Evolutionary conservation across 2,113 vertebrate species (phyloP), one percentile per base, ranked within the genome.

Genomic region (Amphiprion percula): DNA sequence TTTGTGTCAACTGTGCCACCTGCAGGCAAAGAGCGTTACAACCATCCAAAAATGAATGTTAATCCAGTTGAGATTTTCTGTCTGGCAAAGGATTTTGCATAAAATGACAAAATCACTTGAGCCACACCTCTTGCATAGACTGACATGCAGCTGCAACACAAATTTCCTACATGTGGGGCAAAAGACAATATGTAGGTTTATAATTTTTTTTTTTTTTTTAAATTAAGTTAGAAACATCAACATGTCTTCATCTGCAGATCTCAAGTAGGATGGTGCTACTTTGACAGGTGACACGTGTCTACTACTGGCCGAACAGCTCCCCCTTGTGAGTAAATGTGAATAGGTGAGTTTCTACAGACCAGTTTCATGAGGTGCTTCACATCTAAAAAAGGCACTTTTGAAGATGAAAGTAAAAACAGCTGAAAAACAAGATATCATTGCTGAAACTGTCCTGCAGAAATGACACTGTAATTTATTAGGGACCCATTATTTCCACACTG

Each of bases 361-460:
- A 26, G 46, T 52, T 62, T 61, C 33, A 44, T 21, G 10, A 30
- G 33, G 14, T 62, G 19, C 24, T 52, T 49, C 9, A 4, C 44
- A 37, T 68, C 33, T 30, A 24, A 21, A 73, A 73, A 62, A 23
- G 19, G 10, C 33, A 33, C 41, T 46, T 56, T 14, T 5, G 6
- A 59, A 44, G 15, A 74, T 28, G 10, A 64, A 75, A 80, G 47
- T 8, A 64, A 64, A 75, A 23, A 60, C 56, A 68, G 72, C 67
- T 62, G 63, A 52, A 56, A 77, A 26, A 68, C 53, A 67, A 33
- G 15, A 46, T 24, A 61, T 47, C 66, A 15, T 79, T 41, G 17
- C 14, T 53, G 55, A 75, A 50, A 80, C 54, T 49, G 55, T 52
- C 19, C 70, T 46, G 69, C 41, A 73, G 63, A 76, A 39, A 59